Percentiles rank a stretch among this genome's conserved stretches.
phyloP scores from a whole-genome alignment of 2,888 invertebrate genomes.

The Onchidella celtica region DNA sequence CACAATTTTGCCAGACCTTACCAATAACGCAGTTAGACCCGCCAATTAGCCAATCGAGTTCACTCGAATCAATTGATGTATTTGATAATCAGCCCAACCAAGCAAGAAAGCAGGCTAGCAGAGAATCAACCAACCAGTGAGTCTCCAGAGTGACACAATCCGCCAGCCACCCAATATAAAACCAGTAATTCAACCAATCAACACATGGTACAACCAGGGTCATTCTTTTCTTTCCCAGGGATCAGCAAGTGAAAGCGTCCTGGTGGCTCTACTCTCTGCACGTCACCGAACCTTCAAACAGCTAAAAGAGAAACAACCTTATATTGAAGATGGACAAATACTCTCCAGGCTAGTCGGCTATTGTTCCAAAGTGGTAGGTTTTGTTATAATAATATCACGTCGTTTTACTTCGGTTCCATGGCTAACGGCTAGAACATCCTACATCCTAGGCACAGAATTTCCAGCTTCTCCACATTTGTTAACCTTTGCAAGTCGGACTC shows the following conservation, averaged over 20 bases:
- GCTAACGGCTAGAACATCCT: no score
- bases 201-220: neutral
- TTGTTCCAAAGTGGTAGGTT: constrained; percentile 80
- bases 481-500: no score
- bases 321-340: constrained; percentile 88
- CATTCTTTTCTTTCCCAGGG: constrained; percentile 83
- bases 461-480: no score
- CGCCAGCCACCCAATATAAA: neutral
- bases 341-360: constrained; percentile 94
- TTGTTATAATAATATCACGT: no score
- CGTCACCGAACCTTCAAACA: constrained; percentile 82
- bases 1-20: no score
- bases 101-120: neutral
- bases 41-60: no score
- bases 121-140: neutral
- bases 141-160: neutral
- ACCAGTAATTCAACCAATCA: neutral
- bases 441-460: no score
- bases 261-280: constrained; percentile 95
- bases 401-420: no score
- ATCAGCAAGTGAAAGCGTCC: constrained; percentile 96
- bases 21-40: no score
- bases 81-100: no score
- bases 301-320: constrained; percentile 72
- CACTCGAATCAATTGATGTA: no score